Conservation (phyloP, 1,140 invertebrate genomes). For the Calliopsis andreniformis region DNA sequence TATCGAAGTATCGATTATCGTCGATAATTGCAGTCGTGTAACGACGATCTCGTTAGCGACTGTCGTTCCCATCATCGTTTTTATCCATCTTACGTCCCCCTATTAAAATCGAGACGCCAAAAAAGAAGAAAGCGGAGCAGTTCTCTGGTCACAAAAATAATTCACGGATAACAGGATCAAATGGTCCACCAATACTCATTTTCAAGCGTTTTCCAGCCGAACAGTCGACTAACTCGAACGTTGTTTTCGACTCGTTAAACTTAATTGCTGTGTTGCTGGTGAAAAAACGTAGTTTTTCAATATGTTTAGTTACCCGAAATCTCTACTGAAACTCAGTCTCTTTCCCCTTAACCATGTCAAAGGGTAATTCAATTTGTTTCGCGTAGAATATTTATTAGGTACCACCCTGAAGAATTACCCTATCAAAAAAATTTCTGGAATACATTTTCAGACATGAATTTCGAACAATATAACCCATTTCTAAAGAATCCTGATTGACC, state of each 20-base stretch:
- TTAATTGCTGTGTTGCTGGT: background rate
- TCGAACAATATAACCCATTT: too few species aligned
- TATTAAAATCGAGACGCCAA: constrained; percentile 64
- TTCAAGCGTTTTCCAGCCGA: constrained; percentile 4
- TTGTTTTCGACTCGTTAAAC: constrained; percentile 15
- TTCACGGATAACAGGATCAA: constrained; percentile 35
- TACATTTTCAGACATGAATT: too few species aligned
- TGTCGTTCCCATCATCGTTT: constrained; percentile 51
- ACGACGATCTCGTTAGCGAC: constrained; percentile 69
- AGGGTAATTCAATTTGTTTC: constrained; percentile 32
- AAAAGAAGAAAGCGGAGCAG: background rate
- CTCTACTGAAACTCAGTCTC: background rate
- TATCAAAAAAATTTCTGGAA: too few species aligned
- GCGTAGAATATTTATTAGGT: constrained; percentile 10
- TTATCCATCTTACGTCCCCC: constrained; percentile 50
- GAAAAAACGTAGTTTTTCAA: constrained; percentile 2
- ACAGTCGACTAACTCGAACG: constrained; percentile 23
- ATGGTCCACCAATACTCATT: constrained; percentile 28
- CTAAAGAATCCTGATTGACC: too few species aligned
- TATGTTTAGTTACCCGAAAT: constrained; percentile 10
- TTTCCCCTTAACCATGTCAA: background rate
- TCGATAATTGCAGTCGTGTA: constrained; percentile 70
- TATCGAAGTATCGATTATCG: constrained; percentile 53
- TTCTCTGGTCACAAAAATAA: constrained; percentile 22
- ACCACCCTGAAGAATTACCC: too few species aligned